A percentile compares a stretch with the other conserved stretches of the same genome.
These are phyloP conservation scores for Brachionus paranguensis DNA, from an alignment of 1,140 invertebrate genomes.

Conservation along the genomic window DNA sequence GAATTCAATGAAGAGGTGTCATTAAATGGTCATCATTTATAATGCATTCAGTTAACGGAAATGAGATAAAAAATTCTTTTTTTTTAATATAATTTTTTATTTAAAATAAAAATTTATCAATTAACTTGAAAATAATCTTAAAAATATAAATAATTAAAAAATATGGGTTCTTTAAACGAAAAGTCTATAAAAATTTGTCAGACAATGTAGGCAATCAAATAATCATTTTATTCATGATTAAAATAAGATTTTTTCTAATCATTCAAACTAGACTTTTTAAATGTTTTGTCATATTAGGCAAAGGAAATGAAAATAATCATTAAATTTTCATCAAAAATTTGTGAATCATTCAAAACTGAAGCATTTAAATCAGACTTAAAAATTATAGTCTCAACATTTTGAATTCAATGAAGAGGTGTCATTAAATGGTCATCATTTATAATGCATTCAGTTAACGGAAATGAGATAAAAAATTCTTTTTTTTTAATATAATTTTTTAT, in stretches of 20 bases:
- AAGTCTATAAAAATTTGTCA: conserved; percentile 10
- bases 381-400: conserved; percentile 18
- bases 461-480: background rate
- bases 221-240: background rate
- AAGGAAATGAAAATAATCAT: background rate
- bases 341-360: background rate
- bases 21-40: conserved; percentile 12
- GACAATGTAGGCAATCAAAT: conserved; percentile 37
- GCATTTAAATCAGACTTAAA: background rate
- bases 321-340: background rate
- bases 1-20: conserved; percentile 29
- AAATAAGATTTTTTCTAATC: conserved; percentile 16
- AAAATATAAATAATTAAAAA: too few relatives aligned
- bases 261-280: background rate
- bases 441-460: background rate
- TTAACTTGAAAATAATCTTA: too few relatives aligned
- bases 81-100: too few relatives aligned
- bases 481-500: conserved; percentile 21
- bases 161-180: too few relatives aligned
- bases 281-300: background rate
- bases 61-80: too few relatives aligned
- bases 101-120: too few relatives aligned
- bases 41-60: background rate
- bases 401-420: conserved; percentile 34
- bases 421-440: conserved; percentile 18